phyloP scores from a whole-genome alignment of 2,113 vertebrate species.

The Desmodus rotundus region DNA sequence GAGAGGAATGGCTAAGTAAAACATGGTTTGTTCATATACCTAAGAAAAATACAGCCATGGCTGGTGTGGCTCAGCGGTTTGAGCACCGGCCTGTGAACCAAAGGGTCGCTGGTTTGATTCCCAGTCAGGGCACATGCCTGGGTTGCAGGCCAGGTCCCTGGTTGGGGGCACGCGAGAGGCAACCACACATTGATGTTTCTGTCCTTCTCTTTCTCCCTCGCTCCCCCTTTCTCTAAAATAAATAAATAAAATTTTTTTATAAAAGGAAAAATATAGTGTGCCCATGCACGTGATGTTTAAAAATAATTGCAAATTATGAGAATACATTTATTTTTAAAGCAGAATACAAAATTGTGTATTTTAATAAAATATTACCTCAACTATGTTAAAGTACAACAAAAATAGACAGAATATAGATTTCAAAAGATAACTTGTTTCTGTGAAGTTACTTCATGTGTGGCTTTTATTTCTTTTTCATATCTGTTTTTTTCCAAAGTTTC shows the following conservation, averaged over 20 bases:
- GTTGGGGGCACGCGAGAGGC: too few relatives aligned
- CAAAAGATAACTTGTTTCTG: neutral
- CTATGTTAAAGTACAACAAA: neutral
- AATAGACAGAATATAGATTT: neutral
- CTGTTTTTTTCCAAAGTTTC: neutral
- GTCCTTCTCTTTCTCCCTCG: too few relatives aligned
- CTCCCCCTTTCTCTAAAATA: too few relatives aligned
- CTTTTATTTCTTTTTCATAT: constrained; percentile 12
- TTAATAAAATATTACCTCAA: constrained; percentile 25
- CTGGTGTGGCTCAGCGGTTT: too few relatives aligned
- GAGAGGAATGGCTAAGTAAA: neutral
- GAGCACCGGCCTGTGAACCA: too few relatives aligned
- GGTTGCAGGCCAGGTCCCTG: too few relatives aligned
- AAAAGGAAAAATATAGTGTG: neutral
- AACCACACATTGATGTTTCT: too few relatives aligned
- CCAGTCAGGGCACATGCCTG: too few relatives aligned
- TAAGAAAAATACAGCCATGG: neutral
- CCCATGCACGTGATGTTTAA: neutral
- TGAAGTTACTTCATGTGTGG: neutral
- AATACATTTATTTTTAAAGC: neutral
- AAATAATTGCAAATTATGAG: neutral
- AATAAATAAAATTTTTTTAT: too few relatives aligned
- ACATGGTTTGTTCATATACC: neutral
- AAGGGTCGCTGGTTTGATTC: too few relatives aligned
- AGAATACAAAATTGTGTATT: neutral